Evolutionary conservation across 2,113 vertebrate species (phyloP).

Genomic region (Paracanthobrama guichenoti): DNA sequence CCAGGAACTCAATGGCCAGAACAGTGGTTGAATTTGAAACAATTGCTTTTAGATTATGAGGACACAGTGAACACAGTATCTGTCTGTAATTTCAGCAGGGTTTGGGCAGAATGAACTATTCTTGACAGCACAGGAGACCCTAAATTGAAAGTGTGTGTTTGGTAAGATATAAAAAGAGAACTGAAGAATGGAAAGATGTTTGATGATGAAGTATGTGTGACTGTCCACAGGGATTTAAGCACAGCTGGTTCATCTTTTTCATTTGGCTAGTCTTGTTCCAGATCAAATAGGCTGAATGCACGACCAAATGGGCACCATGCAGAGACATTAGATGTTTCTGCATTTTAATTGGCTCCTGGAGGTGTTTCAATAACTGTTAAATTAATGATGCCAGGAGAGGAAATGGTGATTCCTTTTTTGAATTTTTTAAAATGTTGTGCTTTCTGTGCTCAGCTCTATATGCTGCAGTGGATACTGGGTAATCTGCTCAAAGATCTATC

Average conservation of each 20-base stretch:
- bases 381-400: constrained; percentile 20
- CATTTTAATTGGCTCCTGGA: constrained; percentile 50
- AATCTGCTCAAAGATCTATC: constrained; percentile 54
- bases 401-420: constrained; percentile 21
- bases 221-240: constrained; percentile 53
- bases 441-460: constrained; percentile 53
- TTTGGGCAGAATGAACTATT: constrained; percentile 25
- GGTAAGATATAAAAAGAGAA: background rate
- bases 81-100: constrained; percentile 14
- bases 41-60: background rate
- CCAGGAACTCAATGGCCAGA: constrained; percentile 6
- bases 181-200: background rate
- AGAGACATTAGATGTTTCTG: constrained; percentile 10
- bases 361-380: constrained; percentile 48
- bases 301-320: constrained; percentile 26
- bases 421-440: constrained; percentile 46
- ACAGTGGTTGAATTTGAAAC: background rate
- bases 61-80: constrained; percentile 1
- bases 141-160: background rate
- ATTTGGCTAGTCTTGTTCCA: constrained; percentile 35
- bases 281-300: constrained; percentile 52
- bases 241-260: constrained; percentile 55
- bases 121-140: constrained; percentile 14
- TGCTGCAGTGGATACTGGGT: constrained; percentile 61
- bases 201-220: constrained; percentile 34